Evolutionary conservation across 2,113 vertebrate species (phyloP).

Genomic region (Solea senegalensis): DNA sequence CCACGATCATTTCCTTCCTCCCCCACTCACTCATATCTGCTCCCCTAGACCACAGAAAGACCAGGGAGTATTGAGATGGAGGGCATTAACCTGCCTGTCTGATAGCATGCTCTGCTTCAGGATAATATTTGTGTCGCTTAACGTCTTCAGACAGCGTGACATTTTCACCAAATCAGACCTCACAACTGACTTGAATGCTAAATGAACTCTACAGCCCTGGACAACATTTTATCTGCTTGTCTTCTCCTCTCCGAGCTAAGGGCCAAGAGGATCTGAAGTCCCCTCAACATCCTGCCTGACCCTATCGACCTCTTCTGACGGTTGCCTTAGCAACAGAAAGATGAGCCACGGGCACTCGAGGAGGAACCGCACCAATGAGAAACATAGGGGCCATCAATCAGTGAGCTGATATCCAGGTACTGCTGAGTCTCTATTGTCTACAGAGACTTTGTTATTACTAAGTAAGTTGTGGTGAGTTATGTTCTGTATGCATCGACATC

Average conservation of each 20-base stretch:
- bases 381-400: slow-evolving; percentile 56
- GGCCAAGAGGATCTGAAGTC: slow-evolving; percentile 58
- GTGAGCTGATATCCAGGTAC: slow-evolving; percentile 40
- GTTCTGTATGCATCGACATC: slow-evolving; percentile 16
- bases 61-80: slow-evolving; percentile 14
- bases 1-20: slow-evolving; percentile 58
- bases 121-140: slow-evolving; percentile 58
- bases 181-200: slow-evolving; percentile 61
- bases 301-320: slow-evolving; percentile 69
- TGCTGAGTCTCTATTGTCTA: slow-evolving; percentile 19
- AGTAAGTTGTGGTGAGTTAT: slow-evolving; percentile 41
- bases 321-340: slow-evolving; percentile 76
- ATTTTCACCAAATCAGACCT: slow-evolving; percentile 66
- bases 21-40: slow-evolving; percentile 48
- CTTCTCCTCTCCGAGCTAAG: slow-evolving; percentile 45
- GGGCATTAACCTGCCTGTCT: slow-evolving; percentile 57
- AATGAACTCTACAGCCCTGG: slow-evolving; percentile 35
- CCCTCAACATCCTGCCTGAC: slow-evolving; percentile 69
- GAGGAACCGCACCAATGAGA: slow-evolving; percentile 14
- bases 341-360: slow-evolving; percentile 51
- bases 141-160: slow-evolving; percentile 51
- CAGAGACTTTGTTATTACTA: slow-evolving; percentile 29
- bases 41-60: slow-evolving; percentile 31
- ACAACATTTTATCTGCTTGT: slow-evolving; percentile 38
- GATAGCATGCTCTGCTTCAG: slow-evolving; percentile 53